Evolutionary conservation across 1,140 invertebrate species (phyloP), one percentile per base, ranked within the genome.

Genomic region (Akabosia matsudoensis): DNA sequence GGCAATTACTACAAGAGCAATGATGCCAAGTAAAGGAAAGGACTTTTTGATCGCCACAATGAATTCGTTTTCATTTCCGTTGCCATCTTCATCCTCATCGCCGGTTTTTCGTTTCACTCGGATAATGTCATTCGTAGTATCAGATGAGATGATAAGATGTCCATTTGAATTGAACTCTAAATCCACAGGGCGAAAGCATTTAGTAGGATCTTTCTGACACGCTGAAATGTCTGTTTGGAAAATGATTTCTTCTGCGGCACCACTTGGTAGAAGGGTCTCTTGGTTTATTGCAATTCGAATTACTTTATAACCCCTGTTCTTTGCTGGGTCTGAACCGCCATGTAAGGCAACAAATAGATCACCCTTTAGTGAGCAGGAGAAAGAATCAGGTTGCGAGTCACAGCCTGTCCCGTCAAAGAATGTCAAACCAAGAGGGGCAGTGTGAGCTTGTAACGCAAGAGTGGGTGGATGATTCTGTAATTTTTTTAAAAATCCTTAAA

Each of bases 381-480:
- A 72, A 14, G 70, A 34, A 34, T 34, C 70, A 14, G 7, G 7
- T 4, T 24, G 10, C 3, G 54, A 56, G 22, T 22, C 22, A 24
- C 54, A 56, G 7, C 28, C 56, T 34, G 2, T 22, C 1, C 54
- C 71, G n/a, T 71, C 33, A 52, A 75, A 75, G 31, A 80, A 80
- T 34, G 37, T 18, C 26, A 80, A 77, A 52, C 77, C 77, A 7
- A 80, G 67, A 30, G 79, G 79, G n/a, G 79, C 79, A 37, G n/a
- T 24, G 33, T 80, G 79, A 31, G 79, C 77, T 24, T 77, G 77
- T 72, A 80, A 51, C 4, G 77, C 56, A 0, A 78, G 14, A 0
- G 74, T 33, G 22, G 79, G 79, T 18, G 77, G 77, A 7, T 30
- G 30, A 67, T 78, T 51, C 70, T 72, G 54, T 45, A 18, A 45